A percentile compares a stretch with the other conserved stretches of the same genome.
Evolutionary conservation across 2,888 invertebrate genomes (phyloP).

Genomic region (Cheilosia vernalis): DNA sequence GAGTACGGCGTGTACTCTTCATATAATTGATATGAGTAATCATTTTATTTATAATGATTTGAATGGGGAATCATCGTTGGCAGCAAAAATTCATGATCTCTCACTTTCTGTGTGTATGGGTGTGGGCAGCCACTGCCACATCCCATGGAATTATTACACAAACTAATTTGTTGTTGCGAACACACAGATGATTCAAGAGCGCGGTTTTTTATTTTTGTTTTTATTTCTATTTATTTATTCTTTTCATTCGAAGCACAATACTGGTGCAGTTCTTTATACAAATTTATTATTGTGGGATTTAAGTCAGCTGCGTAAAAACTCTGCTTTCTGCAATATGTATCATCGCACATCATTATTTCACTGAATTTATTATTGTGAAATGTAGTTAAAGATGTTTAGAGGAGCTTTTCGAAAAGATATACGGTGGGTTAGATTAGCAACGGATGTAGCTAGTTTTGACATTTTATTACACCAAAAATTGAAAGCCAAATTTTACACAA

Average conservation of each 20-base stretch:
- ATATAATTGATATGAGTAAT: constrained; percentile 55
- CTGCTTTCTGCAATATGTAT: too few species aligned
- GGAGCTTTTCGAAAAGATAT: too few species aligned
- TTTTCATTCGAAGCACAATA: constrained; percentile 3
- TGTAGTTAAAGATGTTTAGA: too few species aligned
- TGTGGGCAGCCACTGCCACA: neutral
- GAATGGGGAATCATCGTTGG: constrained; percentile 32
- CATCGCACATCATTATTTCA: too few species aligned
- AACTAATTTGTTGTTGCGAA: neutral
- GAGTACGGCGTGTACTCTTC: constrained; percentile 30
- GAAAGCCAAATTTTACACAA: too few species aligned
- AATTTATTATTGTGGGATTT: constrained; percentile 21
- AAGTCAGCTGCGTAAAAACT: neutral
- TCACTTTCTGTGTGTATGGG: constrained; percentile 1
- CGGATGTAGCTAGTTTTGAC: too few species aligned
- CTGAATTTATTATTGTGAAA: too few species aligned
- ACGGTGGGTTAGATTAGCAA: too few species aligned
- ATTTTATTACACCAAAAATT: too few species aligned
- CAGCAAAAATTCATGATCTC: neutral
- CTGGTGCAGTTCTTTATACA: constrained; percentile 5
- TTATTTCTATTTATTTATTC: neutral
- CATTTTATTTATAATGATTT: constrained; percentile 43
- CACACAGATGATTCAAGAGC: neutral
- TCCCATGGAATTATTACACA: constrained; percentile 12
- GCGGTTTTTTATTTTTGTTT: neutral